A percentile compares a stretch with the other conserved stretches of the same genome.
Conservation (phyloP, 2,888 invertebrate genomes). For the Coecobrya sp. region DNA sequence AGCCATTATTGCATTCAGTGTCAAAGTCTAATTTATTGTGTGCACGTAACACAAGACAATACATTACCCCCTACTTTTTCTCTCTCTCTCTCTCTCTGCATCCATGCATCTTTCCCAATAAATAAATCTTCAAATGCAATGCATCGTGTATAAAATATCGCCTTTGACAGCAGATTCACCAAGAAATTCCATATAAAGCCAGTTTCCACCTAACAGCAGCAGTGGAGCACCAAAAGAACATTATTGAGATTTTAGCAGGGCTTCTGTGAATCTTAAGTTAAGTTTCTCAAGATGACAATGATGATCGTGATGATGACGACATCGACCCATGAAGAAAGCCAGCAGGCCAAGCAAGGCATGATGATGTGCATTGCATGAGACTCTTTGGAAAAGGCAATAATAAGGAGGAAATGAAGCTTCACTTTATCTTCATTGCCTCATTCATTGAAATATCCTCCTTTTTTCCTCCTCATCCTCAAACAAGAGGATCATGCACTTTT, state of each 20-base stretch:
- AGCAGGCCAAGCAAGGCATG: slow-evolving; percentile 37
- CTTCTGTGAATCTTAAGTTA: not conserved
- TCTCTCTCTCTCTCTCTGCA: not conserved
- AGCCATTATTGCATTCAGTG: slow-evolving; percentile 62
- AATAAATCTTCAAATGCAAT: slow-evolving; percentile 42
- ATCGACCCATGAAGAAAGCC: slow-evolving; percentile 57
- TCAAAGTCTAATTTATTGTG: slow-evolving; percentile 76
- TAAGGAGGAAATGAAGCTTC: slow-evolving; percentile 78
- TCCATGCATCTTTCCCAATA: slow-evolving; percentile 23
- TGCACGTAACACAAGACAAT: slow-evolving; percentile 79
- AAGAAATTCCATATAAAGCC: slow-evolving; percentile 43
- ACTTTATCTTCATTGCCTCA: slow-evolving; percentile 75
- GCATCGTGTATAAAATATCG: slow-evolving; percentile 37
- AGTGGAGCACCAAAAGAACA: too few species aligned
- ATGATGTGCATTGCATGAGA: not conserved
- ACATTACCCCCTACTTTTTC: slow-evolving; percentile 65
- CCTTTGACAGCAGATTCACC: slow-evolving; percentile 49
- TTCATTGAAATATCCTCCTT: slow-evolving; percentile 40
- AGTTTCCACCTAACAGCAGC: slow-evolving; percentile 7
- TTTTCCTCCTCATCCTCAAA: not conserved
- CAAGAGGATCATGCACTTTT: slow-evolving; percentile 1
- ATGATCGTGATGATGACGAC: too few species aligned
- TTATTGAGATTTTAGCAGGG: slow-evolving; percentile 15
- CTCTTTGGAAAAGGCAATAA: slow-evolving; percentile 59
- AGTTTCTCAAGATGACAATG: not conserved